Evolutionary conservation across 2,113 vertebrate species (phyloP).

Genomic region (Nansenia antarctica): DNA sequence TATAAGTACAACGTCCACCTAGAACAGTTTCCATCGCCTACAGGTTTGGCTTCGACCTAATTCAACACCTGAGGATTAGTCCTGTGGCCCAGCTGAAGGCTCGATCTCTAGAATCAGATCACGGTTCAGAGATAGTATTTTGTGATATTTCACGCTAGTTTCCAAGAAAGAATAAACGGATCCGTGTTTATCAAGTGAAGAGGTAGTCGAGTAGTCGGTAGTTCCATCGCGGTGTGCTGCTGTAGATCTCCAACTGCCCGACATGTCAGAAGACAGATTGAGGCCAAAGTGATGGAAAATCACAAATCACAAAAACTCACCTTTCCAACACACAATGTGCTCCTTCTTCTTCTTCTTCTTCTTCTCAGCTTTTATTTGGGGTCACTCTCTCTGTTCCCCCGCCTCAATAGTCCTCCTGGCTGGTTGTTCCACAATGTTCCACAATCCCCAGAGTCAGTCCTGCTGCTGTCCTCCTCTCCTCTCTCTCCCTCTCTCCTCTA

Average conservation of each 20-base stretch:
- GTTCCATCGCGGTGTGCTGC: not conserved
- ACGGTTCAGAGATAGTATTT: not conserved
- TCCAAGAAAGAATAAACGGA: not conserved
- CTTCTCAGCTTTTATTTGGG: no score
- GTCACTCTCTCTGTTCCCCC: conserved; percentile 30
- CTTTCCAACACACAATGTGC: conserved; percentile 31
- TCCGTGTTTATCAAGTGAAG: not conserved
- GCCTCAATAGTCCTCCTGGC: conserved; percentile 17
- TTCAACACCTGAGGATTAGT: no score
- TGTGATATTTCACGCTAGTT: not conserved
- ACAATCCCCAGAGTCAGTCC: conserved; percentile 40
- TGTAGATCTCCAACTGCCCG: not conserved
- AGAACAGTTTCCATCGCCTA: no score
- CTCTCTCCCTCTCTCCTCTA: conserved; percentile 35
- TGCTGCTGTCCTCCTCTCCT: conserved; percentile 31
- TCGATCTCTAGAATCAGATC: not conserved
- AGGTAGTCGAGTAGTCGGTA: not conserved
- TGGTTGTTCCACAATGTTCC: conserved; percentile 28
- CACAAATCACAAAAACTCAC: no score
- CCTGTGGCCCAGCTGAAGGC: no score
- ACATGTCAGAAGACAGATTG: not conserved
- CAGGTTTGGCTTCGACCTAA: no score
- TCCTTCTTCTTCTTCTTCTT: conserved; percentile 15
- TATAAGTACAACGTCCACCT: no score
- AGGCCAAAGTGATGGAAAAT: not conserved